Conservation (phyloP, 2,113 vertebrate species). For the Platysteira castanea region DNA sequence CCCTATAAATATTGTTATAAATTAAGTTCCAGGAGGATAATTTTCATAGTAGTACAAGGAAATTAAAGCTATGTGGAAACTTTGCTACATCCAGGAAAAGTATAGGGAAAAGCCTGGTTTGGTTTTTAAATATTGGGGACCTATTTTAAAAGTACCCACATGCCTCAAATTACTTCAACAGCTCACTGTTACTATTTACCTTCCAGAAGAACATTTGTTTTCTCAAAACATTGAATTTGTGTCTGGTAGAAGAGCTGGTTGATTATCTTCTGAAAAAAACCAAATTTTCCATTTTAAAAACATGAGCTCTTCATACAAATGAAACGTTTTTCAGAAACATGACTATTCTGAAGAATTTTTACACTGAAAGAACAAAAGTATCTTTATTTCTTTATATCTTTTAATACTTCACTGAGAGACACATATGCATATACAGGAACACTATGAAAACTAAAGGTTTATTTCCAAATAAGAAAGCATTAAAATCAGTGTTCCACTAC, state of each 20-base stretch:
- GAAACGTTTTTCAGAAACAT: background rate
- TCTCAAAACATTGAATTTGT: background rate
- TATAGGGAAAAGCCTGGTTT: background rate
- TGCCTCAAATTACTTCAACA: background rate
- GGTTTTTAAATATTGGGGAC: rapidly evolving
- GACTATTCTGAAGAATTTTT: background rate
- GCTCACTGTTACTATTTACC: background rate
- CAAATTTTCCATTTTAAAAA: background rate
- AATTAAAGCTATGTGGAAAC: background rate
- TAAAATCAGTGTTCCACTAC: background rate
- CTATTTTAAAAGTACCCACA: background rate
- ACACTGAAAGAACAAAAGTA: background rate
- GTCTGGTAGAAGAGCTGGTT: background rate
- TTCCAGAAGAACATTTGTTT: background rate
- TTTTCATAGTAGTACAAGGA: background rate
- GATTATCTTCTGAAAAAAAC: background rate
- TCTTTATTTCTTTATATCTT: background rate
- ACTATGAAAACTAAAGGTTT: background rate
- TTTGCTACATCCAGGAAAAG: background rate
- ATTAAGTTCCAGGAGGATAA: background rate
- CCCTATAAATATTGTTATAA: background rate
- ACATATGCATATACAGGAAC: background rate
- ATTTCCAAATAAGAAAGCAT: background rate
- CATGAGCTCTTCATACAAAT: background rate
- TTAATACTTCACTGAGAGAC: background rate